Evolutionary conservation across 2,113 vertebrate species (phyloP).

Genomic region (Poeciliopsis occidentalis): DNA sequence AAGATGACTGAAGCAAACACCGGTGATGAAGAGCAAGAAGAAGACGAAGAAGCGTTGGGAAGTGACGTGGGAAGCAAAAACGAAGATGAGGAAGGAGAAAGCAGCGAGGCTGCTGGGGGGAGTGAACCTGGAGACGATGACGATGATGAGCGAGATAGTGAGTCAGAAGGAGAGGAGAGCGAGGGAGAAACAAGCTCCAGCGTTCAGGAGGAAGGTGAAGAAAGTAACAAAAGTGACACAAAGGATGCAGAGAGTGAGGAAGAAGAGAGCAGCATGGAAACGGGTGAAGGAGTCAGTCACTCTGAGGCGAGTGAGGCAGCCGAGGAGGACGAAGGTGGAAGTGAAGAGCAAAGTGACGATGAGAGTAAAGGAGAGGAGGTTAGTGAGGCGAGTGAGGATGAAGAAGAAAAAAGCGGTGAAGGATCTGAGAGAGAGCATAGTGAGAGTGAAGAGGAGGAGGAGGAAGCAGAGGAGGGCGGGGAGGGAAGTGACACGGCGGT

Average conservation of each 20-base stretch:
- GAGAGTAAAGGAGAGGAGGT: constrained; percentile 35
- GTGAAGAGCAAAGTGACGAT: background rate
- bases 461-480: background rate
- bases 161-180: constrained; percentile 20
- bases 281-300: background rate
- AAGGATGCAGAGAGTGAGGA: constrained; percentile 25
- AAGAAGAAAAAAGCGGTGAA: constrained; percentile 15
- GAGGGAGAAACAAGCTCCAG: background rate
- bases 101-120: background rate
- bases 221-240: background rate
- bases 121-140: background rate
- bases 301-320: constrained; percentile 13
- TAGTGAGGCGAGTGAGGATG: constrained; percentile 21
- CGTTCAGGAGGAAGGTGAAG: constrained; percentile 12
- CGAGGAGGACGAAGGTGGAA: constrained; percentile 36
- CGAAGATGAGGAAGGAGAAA: background rate
- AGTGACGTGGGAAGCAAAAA: background rate
- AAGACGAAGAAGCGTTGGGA: constrained; percentile 15
- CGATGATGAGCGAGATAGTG: background rate
- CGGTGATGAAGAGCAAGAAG: constrained; percentile 6
- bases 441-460: constrained; percentile 9
- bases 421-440: constrained; percentile 10
- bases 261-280: constrained; percentile 13
- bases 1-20: background rate
- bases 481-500: constrained; percentile 10